Base-by-base conservation (phyloP, 2,888 invertebrate genomes). In the Xylophagus ater region DNA sequence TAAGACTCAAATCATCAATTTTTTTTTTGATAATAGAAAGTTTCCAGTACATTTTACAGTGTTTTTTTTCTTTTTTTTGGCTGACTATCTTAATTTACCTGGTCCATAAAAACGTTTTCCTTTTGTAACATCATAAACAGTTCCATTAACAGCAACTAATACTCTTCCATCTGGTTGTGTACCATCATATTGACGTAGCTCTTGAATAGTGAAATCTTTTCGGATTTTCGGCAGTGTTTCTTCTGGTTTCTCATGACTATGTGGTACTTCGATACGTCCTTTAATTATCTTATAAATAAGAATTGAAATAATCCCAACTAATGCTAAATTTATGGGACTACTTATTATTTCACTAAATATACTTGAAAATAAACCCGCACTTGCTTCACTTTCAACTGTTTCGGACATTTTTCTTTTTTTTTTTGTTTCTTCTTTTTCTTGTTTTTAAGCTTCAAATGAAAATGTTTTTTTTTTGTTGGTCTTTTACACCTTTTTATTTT, bases 51-150 rank as follows among this genome's bases (percentile, higher is more conserved):
- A n/a, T n/a, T n/a, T n/a, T n/a, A n/a, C n/a, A n/a, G n/a, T n/a
- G n/a, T n/a, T n/a, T n/a, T n/a, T n/a, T n/a, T n/a, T n/a, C n/a
- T n/a, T n/a, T n/a, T n/a, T n/a, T n/a, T n/a, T n/a, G n/a, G n/a
- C n/a, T n/a, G n/a, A n/a, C n/a, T n/a, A n/a, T n/a, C n/a, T n/a
- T n/a, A n/a, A 36, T 12, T 56, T 70, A 92, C 94, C 92, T 66
- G 93, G 92, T 15, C 94, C 94, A 66, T 96, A 96, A 65, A 90
- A 92, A 47, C 78, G 72, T 57, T 81, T 84, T 43, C 90, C 92
- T 58, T 76, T 78, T 28, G 94, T 93, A 49, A 83, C 92, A 68
- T 97, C 96, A 67, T 89, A 97, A 36, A 97, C 84, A 69, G 79
- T 89, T 18, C 93, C 90, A 64, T 94, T 93, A 37, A 96, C 87